Conservation (phyloP, 1,140 invertebrate genomes). For the Steinernema feltiae region DNA sequence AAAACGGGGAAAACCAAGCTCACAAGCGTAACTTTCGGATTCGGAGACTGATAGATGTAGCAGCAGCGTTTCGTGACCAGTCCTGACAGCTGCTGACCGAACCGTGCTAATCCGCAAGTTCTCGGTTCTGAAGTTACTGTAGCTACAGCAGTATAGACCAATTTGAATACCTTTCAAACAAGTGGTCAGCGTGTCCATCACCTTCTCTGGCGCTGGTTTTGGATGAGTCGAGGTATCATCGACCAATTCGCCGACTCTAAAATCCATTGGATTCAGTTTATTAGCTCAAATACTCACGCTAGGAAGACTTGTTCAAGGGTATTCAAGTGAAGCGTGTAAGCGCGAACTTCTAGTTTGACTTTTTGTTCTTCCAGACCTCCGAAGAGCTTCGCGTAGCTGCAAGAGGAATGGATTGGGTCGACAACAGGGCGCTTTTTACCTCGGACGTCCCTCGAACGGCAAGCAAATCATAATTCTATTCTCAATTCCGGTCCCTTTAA, state of each 20-base stretch:
- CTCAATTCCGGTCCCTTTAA: constrained; percentile 4
- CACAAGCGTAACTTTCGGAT: background rate
- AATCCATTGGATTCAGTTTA: background rate
- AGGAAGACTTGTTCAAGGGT: background rate
- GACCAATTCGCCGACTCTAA: background rate
- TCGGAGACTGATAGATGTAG: background rate
- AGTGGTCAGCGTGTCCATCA: background rate
- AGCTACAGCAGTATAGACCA: background rate
- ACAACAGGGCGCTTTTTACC: background rate
- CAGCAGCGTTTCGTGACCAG: background rate
- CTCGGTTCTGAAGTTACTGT: background rate
- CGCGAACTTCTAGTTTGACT: background rate
- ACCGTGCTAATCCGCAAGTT: background rate
- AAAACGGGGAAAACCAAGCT: background rate
- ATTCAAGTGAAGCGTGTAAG: background rate
- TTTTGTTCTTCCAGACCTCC: background rate
- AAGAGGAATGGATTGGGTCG: background rate
- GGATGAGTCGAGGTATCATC: background rate
- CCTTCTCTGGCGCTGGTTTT: background rate
- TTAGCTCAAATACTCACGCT: background rate
- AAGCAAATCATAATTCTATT: background rate
- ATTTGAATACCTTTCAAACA: background rate
- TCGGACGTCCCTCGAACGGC: background rate
- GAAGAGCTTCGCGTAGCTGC: background rate
- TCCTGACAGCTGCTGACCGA: background rate